Evolutionary conservation across 2,113 vertebrate species (phyloP), one percentile per base, ranked within the genome.

Genomic region (Istiophorus platypterus): DNA sequence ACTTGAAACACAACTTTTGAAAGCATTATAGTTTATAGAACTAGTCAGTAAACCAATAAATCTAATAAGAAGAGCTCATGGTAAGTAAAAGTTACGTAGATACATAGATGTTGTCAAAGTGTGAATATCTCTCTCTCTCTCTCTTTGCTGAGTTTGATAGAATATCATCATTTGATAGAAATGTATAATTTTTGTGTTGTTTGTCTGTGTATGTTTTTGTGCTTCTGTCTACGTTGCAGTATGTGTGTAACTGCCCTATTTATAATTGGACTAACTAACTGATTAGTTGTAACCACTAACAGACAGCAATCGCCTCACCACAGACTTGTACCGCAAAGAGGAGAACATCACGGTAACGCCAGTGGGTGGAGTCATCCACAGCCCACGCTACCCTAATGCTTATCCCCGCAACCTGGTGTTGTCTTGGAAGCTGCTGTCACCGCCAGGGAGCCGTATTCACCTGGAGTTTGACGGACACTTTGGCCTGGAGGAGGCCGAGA

Each of bases 241-340:
- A 51, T 14, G 31, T 52, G 31, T 51, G 11, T 65, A 12, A 47
- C 37, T 31, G 47, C 75, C 18, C 37, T 80, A 83, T 81, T 92
- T 92, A 92, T 20, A 95, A 95, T 91, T 95, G 94, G 95, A 94
- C 92, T 87, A 94, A 96, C 94, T 96, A 95, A 97, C 96, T 96
- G 96, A 93, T 96, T 90, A 96, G 96, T 95, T 97, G 96, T 97
- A 95, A 96, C 93, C 96, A 95, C 96, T 98, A 97, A 98, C 96
- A 96, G 95, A 97, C 93, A 96, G 95, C 95, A 97, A 97, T 97
- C 96, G 89, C 96, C 96, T 98, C 96, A 88, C 87, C 80, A 97
- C 97, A 97, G 98, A 98, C 96, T 95, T 99, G 93, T 99, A 98
- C 95, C 95, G 95, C 86, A 97, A 95, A 90, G 97, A 98, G 80